Evolutionary conservation across 2,113 vertebrate genomes (phyloP).

Genomic region (Pteronura brasiliensis): DNA sequence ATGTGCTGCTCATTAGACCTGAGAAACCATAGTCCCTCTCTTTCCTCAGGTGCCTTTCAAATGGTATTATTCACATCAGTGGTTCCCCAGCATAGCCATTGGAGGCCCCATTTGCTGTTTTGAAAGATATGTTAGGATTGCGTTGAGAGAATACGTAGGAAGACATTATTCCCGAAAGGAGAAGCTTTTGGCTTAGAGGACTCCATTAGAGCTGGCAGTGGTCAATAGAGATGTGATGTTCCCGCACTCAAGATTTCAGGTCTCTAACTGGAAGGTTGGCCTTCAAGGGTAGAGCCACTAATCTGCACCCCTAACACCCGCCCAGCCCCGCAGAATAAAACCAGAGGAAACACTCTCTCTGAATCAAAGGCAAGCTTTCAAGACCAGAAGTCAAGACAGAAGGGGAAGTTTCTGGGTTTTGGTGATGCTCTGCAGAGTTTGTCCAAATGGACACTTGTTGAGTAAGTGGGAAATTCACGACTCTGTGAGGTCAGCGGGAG

Average conservation of each 20-base stretch:
- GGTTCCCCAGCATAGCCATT: background rate
- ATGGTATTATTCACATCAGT: background rate
- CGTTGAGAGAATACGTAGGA: background rate
- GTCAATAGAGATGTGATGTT: background rate
- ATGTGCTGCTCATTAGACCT: background rate
- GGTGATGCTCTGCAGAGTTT: background rate
- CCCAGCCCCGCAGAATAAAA: background rate
- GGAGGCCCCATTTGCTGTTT: background rate
- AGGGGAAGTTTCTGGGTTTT: background rate
- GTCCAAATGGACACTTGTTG: background rate
- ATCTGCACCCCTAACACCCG: background rate
- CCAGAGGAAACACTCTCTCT: background rate
- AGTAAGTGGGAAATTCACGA: background rate
- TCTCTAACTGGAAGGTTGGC: background rate
- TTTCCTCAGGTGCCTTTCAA: background rate
- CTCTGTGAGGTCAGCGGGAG: background rate
- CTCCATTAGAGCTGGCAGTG: background rate
- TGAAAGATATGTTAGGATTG: background rate
- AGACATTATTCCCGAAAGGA: background rate
- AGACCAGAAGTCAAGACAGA: background rate
- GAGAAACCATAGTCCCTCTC: background rate
- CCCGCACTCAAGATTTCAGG: background rate
- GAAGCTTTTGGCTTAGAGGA: background rate
- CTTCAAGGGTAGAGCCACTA: background rate
- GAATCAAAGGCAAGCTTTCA: background rate